Conservation (phyloP, 2,888 invertebrate species). For the Gisinianus flammeolus region DNA sequence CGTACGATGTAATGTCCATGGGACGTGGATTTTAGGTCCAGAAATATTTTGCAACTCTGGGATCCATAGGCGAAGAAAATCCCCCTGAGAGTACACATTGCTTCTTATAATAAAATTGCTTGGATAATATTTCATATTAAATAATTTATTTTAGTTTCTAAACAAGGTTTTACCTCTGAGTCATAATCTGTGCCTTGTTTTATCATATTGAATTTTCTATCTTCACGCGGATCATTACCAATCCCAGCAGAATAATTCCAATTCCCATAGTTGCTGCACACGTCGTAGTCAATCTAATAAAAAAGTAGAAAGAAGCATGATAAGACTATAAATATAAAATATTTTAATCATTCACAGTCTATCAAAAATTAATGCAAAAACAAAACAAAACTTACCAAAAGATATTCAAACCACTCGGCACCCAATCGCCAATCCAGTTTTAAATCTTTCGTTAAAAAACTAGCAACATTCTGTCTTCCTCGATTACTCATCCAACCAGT, state of each 20-base stretch:
- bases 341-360: background rate
- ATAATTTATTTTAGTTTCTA: too few relatives aligned
- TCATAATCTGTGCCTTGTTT: conserved; percentile 58
- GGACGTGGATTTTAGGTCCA: conserved; percentile 51
- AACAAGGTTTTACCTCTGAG: conserved; percentile 41
- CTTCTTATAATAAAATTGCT: conserved; percentile 57
- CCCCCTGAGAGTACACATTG: too few relatives aligned
- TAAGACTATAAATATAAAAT: too few relatives aligned
- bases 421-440: conserved; percentile 62
- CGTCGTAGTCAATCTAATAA: conserved; percentile 61
- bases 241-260: conserved; percentile 63
- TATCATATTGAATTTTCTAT: conserved; percentile 58
- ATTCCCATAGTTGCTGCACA: conserved; percentile 62
- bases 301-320: background rate
- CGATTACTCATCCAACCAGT: conserved; percentile 63
- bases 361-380: background rate
- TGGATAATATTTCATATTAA: too few relatives aligned
- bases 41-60: conserved; percentile 60
- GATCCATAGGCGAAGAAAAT: conserved; percentile 61
- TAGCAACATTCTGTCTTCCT: conserved; percentile 62
- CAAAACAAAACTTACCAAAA: conserved; percentile 57
- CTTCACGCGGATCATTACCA: conserved; percentile 62
- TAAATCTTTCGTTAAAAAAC: conserved; percentile 62
- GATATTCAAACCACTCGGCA: conserved; percentile 62
- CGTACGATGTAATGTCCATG: conserved; percentile 48